phyloP scores from a whole-genome alignment of 1,140 invertebrate genomes.

The Littorina saxatilis region DNA sequence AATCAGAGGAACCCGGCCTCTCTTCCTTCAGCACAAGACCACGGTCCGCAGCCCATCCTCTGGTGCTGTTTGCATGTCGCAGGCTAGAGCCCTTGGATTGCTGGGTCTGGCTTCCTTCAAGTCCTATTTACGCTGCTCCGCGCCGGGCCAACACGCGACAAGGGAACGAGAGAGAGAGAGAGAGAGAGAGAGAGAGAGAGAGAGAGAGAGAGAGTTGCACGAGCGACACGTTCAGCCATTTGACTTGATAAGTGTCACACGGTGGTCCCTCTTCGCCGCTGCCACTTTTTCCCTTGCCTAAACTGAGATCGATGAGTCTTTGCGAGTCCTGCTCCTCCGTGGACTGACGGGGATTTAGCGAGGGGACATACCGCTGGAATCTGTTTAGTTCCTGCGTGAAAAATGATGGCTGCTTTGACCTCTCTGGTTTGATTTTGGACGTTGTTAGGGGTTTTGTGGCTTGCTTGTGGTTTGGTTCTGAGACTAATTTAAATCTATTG shows the following conservation, averaged over 20 bases:
- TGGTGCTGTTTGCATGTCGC: slow-evolving; percentile 37
- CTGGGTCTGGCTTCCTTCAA: slow-evolving; percentile 34
- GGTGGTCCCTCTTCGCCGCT: neutral
- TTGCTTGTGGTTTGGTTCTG: too few relatives aligned
- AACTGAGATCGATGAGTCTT: slow-evolving; percentile 29
- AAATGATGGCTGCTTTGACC: slow-evolving; percentile 28
- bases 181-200: neutral
- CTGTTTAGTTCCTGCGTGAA: slow-evolving; percentile 4
- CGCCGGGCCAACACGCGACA: slow-evolving; percentile 31
- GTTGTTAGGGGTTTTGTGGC: neutral
- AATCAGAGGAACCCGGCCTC: slow-evolving; percentile 28
- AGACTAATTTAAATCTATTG: too few relatives aligned
- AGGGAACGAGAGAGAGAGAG: neutral
- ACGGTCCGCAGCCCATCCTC: slow-evolving; percentile 24
- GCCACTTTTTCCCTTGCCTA: neutral
- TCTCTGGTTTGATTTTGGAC: neutral
- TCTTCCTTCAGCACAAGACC: neutral
- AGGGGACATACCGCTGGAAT: neutral
- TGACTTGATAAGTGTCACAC: slow-evolving; percentile 39
- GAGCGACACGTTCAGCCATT: slow-evolving; percentile 11
- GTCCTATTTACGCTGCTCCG: slow-evolving; percentile 30
- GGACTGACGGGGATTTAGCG: neutral
- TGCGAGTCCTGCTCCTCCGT: neutral
- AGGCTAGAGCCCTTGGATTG: slow-evolving; percentile 24
- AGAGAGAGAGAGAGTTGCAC: neutral